Conservation (phyloP, 2,797 vertebrate species). For the Falco cherrug region DNA sequence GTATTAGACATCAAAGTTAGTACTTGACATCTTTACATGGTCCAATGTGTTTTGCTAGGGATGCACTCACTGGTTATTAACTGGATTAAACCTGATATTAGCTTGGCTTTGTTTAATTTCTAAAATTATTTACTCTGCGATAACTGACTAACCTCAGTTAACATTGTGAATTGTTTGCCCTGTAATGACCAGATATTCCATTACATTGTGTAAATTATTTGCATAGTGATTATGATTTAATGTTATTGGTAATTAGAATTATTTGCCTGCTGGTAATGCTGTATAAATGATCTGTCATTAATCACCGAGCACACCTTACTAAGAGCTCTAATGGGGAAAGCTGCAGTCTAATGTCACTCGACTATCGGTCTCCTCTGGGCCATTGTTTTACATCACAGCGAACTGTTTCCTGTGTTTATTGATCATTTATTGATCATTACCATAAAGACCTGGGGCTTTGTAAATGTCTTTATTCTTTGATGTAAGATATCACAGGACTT, state of each 20-base stretch:
- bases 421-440: background rate
- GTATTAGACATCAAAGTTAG: background rate
- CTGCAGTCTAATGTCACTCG: background rate
- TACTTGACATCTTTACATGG: background rate
- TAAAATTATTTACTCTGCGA: constrained; percentile 68
- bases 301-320: constrained; percentile 48
- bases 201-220: constrained; percentile 74
- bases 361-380: background rate
- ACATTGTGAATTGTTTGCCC: constrained; percentile 62
- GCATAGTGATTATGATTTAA: constrained; percentile 68
- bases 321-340: constrained; percentile 35
- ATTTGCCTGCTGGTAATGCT: constrained; percentile 64
- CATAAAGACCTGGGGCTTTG: background rate
- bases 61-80: constrained; percentile 12
- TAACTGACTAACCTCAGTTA: constrained; percentile 70
- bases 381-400: background rate
- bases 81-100: constrained; percentile 63
- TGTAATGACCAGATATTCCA: constrained; percentile 68
- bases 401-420: background rate
- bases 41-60: constrained; percentile 26
- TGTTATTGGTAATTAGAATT: constrained; percentile 67
- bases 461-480: background rate
- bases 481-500: background rate
- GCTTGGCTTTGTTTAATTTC: constrained; percentile 65
- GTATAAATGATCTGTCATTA: constrained; percentile 56